Percentiles rank a stretch among this genome's conserved stretches.
Evolutionary conservation across 2,113 vertebrate species (phyloP).

Genomic region (Scophthalmus maximus): DNA sequence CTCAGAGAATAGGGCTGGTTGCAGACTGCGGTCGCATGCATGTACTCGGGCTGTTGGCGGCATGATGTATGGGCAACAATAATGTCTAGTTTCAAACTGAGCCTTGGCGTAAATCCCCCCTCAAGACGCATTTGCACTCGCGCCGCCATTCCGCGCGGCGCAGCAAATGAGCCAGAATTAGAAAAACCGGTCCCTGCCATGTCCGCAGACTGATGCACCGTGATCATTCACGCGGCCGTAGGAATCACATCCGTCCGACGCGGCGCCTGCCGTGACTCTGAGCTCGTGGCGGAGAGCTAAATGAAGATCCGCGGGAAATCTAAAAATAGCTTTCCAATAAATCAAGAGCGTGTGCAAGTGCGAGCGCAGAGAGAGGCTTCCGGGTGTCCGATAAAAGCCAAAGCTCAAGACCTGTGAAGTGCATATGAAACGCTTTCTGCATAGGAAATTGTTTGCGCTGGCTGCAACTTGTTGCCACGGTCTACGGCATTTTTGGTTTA

Average conservation of each 20-base stretch:
- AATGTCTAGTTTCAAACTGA: constrained; percentile 1
- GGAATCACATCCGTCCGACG: constrained; percentile 29
- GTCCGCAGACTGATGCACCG: constrained; percentile 31
- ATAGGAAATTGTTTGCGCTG: too few species aligned
- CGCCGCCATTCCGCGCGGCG: background rate
- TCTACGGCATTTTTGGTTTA: too few species aligned
- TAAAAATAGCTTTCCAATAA: constrained; percentile 71
- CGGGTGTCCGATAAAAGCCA: constrained; percentile 31
- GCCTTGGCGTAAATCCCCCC: too few species aligned
- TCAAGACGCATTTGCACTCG: constrained; percentile 1
- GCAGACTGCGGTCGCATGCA: constrained; percentile 24
- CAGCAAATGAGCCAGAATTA: constrained; percentile 50
- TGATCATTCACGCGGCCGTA: constrained; percentile 33
- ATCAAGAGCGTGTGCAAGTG: constrained; percentile 31
- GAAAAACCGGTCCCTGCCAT: constrained; percentile 25
- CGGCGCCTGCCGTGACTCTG: constrained; percentile 46
- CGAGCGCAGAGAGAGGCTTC: constrained; percentile 14
- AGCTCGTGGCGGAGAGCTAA: constrained; percentile 49
- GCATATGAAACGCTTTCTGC: background rate
- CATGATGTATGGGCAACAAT: constrained; percentile 13
- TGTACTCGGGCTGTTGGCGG: constrained; percentile 16
- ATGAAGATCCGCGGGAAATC: constrained; percentile 63
- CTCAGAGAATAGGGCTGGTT: constrained; percentile 25
- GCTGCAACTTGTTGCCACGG: too few species aligned
- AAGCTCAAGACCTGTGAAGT: constrained; percentile 45